Conservation (phyloP, 2,113 vertebrate species). For the Paralichthys olivaceus region DNA sequence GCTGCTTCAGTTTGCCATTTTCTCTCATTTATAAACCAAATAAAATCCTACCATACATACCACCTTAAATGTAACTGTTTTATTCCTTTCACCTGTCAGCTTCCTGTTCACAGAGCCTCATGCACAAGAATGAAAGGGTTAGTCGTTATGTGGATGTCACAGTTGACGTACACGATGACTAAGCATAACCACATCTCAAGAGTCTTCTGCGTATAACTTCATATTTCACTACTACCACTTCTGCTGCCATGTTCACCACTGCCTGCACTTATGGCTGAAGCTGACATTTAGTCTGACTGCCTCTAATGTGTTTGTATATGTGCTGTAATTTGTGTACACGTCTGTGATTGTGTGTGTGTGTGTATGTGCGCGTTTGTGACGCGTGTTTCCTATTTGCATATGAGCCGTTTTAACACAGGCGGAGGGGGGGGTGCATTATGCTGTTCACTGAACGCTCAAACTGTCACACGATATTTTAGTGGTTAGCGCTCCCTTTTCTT, state of each 20-base stretch:
- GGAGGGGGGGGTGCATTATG: conserved; percentile 11
- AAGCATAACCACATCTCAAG: no score
- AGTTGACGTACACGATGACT: no score
- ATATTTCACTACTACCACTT: background rate
- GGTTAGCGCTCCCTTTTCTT: conserved; percentile 7
- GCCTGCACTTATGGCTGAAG: conserved; percentile 19
- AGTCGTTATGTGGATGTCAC: no score
- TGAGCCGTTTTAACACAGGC: conserved; percentile 50
- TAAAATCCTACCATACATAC: background rate
- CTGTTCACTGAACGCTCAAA: conserved; percentile 13
- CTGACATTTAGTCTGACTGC: conserved; percentile 37
- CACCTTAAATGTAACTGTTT: background rate
- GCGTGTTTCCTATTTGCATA: conserved; percentile 35
- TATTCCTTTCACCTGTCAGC: conserved; percentile 12
- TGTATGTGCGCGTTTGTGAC: background rate
- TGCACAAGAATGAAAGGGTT: no score
- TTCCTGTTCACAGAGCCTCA: background rate
- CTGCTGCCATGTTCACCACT: conserved; percentile 3
- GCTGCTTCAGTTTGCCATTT: conserved; percentile 13
- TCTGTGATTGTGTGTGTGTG: conserved; percentile 1
- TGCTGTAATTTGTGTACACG: background rate
- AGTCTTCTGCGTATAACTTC: conserved; percentile 4
- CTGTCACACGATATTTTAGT: conserved; percentile 26
- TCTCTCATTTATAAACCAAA: background rate
- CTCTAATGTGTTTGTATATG: conserved; percentile 8